phyloP scores from a whole-genome alignment of 2,888 invertebrate genomes.

The Dinocampus coccinellae region DNA sequence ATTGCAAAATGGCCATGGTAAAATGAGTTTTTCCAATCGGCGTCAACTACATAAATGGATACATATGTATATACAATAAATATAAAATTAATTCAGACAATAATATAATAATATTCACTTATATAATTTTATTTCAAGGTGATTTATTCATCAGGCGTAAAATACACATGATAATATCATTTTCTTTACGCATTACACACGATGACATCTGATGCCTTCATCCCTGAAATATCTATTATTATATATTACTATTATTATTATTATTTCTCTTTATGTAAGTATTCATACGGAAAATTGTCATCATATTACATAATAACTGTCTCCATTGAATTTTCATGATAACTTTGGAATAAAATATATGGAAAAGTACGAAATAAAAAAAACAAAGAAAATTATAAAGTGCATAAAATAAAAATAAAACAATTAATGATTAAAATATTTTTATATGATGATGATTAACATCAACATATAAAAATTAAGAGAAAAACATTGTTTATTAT shows the following conservation, averaged over 20 bases:
- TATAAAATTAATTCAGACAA: neutral
- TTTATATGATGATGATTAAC: no score
- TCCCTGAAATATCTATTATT: slow-evolving; percentile 21
- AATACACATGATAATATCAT: slow-evolving; percentile 6
- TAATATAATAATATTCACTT: neutral
- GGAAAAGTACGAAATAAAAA: neutral
- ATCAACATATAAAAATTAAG: no score
- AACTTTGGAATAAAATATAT: neutral
- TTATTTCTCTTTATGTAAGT: neutral
- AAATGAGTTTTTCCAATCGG: neutral
- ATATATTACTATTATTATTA: slow-evolving; percentile 7
- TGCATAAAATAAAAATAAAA: no score
- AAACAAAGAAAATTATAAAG: no score
- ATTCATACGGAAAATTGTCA: neutral
- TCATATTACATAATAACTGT: neutral
- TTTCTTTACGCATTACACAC: neutral
- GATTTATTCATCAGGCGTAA: neutral
- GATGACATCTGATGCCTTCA: slow-evolving; percentile 21
- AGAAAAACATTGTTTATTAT: no score
- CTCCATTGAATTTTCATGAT: neutral
- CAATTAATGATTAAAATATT: neutral
- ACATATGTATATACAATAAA: neutral
- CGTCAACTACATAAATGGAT: neutral
- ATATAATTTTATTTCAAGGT: slow-evolving; percentile 10
- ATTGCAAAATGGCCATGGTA: neutral